Conservation (phyloP, 2,113 vertebrate species). For the Myotis brandtii region DNA sequence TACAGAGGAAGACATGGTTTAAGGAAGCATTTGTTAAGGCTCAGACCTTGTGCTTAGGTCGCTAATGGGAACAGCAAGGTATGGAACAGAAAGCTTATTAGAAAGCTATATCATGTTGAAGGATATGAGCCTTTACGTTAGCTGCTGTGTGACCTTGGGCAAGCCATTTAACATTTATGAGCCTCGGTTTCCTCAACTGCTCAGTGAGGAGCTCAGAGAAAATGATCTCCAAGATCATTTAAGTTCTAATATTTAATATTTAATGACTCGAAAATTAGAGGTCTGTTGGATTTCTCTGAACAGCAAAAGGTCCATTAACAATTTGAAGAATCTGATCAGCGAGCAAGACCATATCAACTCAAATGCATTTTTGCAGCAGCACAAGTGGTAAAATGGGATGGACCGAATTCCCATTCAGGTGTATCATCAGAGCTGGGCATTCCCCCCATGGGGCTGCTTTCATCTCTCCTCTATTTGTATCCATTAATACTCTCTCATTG, state of each 20-base stretch:
- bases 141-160: not conserved
- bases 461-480: conserved; percentile 64
- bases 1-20: not conserved
- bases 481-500: conserved; percentile 63
- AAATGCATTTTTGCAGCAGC: not conserved
- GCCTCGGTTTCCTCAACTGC: not conserved
- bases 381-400: not conserved
- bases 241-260: not conserved
- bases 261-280: not conserved
- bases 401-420: not conserved
- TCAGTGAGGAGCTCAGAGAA: not conserved
- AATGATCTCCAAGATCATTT: not conserved
- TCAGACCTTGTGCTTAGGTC: not conserved
- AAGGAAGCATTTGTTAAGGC: not conserved
- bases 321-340: not conserved
- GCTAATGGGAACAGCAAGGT: not conserved
- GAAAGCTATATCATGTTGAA: not conserved
- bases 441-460: not conserved
- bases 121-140: not conserved
- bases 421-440: not conserved
- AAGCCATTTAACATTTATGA: not conserved
- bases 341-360: not conserved
- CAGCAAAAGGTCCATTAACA: not conserved
- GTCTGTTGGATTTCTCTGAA: not conserved
- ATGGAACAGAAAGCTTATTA: not conserved